These are phyloP conservation scores for Heliconius charithonia DNA, from an alignment of 2,888 invertebrate genomes.

Conservation along the genomic window DNA sequence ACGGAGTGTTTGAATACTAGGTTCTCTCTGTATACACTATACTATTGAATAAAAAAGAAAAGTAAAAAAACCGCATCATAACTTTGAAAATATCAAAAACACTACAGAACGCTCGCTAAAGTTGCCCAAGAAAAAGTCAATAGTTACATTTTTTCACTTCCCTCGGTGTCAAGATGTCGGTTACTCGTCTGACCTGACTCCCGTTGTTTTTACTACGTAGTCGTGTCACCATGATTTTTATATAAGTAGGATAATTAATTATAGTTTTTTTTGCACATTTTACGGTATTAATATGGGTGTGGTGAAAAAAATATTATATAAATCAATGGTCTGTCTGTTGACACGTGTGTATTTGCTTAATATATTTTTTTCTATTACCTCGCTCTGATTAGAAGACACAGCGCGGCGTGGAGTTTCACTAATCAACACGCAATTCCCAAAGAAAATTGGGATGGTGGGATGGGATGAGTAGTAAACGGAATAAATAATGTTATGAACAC, in stretches of 20 bases:
- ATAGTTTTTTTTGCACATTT: not conserved
- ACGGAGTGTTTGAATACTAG: not conserved
- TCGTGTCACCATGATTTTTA: slow-evolving; percentile 3
- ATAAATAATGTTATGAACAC: too few species aligned
- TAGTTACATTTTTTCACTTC: slow-evolving; percentile 36
- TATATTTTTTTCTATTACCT: too few species aligned
- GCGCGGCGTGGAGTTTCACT: too few species aligned
- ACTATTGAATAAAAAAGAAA: not conserved
- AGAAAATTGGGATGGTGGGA: too few species aligned
- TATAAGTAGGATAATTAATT: not conserved
- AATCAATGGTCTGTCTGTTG: too few species aligned
- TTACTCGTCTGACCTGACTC: slow-evolving; percentile 31
- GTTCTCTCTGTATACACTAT: not conserved
- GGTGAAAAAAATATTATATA: too few species aligned
- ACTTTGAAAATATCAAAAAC: slow-evolving; percentile 6
- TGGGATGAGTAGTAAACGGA: too few species aligned
- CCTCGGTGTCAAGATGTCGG: slow-evolving; percentile 31
- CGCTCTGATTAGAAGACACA: too few species aligned
- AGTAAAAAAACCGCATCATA: not conserved
- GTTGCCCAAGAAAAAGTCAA: slow-evolving; percentile 21
- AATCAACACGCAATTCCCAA: too few species aligned
- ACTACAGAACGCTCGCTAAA: not conserved
- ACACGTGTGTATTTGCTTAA: too few species aligned
- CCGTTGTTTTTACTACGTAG: slow-evolving; percentile 36
- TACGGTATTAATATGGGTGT: too few species aligned